These are phyloP conservation scores for Elmis aenea DNA, from an alignment of 2,888 invertebrate genomes.

Conservation along the genomic window DNA sequence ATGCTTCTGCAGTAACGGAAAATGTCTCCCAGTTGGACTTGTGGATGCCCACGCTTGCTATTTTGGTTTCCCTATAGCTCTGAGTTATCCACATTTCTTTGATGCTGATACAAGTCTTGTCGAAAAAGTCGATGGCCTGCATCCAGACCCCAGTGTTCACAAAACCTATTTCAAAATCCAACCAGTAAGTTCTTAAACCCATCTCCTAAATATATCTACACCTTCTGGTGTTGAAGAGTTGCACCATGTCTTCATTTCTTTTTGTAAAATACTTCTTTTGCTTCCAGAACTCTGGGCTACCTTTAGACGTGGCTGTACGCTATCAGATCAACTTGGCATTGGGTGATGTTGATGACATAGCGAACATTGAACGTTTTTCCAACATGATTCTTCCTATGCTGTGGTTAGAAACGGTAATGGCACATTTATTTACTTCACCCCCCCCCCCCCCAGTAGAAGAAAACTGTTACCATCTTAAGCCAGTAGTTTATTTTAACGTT, in stretches of 20 bases:
- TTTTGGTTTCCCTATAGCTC: slow-evolving; percentile 84
- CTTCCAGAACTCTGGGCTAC: slow-evolving; percentile 68
- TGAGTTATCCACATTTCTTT: slow-evolving; percentile 85
- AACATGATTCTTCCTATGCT: slow-evolving; percentile 72
- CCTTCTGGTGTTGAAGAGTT: neutral
- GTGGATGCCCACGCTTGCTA: slow-evolving; percentile 83
- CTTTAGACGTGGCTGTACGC: slow-evolving; percentile 70
- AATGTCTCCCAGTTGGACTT: slow-evolving; percentile 69
- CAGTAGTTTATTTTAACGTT: no score
- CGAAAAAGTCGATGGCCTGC: slow-evolving; percentile 57
- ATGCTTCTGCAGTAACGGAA: slow-evolving; percentile 71
- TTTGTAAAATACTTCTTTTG: no score
- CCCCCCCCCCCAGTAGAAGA: neutral
- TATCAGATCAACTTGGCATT: slow-evolving; percentile 86
- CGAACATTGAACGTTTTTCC: slow-evolving; percentile 62
- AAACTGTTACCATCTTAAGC: no score
- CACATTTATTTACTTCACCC: no score
- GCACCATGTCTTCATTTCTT: slow-evolving; percentile 18
- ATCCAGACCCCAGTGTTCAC: slow-evolving; percentile 61
- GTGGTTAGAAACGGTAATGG: slow-evolving; percentile 89
- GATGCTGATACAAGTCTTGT: slow-evolving; percentile 62
- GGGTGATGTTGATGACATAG: slow-evolving; percentile 61
- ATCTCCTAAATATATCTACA: neutral
- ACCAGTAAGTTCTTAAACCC: slow-evolving; percentile 54
- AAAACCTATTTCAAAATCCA: slow-evolving; percentile 70